Percentiles rank a stretch among this genome's conserved stretches.
Conservation (phyloP, 64 coral and sea anemone species). For the Porites australiensis region DNA sequence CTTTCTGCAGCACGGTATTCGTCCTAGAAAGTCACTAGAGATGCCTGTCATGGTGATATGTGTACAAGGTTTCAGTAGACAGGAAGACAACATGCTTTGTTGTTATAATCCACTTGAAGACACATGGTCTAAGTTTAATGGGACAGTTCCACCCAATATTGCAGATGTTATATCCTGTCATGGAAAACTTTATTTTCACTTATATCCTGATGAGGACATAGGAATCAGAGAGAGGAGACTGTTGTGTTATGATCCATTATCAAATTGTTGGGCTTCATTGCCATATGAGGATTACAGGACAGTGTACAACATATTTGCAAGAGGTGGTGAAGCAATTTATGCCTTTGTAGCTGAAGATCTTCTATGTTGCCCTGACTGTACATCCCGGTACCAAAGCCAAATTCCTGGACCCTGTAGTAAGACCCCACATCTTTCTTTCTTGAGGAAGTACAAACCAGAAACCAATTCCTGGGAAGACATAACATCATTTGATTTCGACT, state of each 20-base stretch:
- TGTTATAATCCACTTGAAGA: not conserved
- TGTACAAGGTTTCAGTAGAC: not conserved
- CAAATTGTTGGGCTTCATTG: not conserved
- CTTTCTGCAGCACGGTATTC: not conserved
- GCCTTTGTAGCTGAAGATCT: not conserved
- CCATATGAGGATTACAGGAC: not conserved
- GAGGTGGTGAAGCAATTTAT: not conserved
- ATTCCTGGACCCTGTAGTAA: not conserved
- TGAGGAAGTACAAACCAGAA: not conserved
- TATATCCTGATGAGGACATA: not conserved
- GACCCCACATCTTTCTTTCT: not conserved
- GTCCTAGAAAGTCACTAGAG: not conserved
- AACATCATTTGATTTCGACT: constrained; percentile 8
- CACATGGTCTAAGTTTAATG: not conserved
- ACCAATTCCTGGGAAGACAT: not conserved
- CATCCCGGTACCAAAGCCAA: too few species aligned
- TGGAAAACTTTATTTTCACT: not conserved
- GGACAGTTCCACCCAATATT: not conserved
- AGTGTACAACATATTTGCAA: not conserved
- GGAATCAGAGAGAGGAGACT: too few species aligned
- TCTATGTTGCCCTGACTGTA: not conserved
- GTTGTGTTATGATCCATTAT: not conserved
- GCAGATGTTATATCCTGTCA: not conserved
- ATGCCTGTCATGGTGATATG: not conserved
- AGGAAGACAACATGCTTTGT: not conserved